Evolutionary conservation across 2,113 vertebrate genomes (phyloP).

Genomic region (Microtus montanus): DNA sequence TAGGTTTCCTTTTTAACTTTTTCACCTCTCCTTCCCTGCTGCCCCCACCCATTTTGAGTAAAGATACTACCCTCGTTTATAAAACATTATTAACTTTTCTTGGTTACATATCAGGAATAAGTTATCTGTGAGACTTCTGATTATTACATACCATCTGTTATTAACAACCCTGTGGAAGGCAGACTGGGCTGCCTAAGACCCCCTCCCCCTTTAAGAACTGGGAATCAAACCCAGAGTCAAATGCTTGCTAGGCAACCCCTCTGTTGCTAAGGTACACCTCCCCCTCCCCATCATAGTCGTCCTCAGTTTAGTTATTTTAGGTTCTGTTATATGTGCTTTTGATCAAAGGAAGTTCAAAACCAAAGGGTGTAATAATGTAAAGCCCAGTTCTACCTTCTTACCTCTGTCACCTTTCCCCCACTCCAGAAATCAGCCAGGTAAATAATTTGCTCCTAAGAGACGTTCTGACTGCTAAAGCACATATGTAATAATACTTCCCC

Average conservation of each 20-base stretch:
- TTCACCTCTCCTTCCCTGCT: neutral
- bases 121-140: neutral
- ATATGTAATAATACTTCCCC: neutral
- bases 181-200: neutral
- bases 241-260: neutral
- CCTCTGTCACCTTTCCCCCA: neutral
- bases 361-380: neutral
- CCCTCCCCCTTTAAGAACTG: neutral
- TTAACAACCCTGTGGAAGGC: neutral
- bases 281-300: neutral
- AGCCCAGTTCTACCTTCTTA: neutral
- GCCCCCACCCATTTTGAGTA: neutral
- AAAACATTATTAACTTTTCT: constrained; percentile 48
- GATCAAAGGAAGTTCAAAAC: constrained; percentile 9
- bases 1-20: neutral
- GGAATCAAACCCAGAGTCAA: neutral
- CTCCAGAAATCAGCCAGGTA: neutral
- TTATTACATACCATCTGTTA: constrained; percentile 29
- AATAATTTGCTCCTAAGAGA: constrained; percentile 3
- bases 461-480: neutral
- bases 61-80: constrained; percentile 48
- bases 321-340: neutral
- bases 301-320: constrained; percentile 6
- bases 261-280: neutral
- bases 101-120: constrained; percentile 18